Base-by-base conservation (phyloP, 2,113 vertebrate genomes). In the Pan paniscus region DNA sequence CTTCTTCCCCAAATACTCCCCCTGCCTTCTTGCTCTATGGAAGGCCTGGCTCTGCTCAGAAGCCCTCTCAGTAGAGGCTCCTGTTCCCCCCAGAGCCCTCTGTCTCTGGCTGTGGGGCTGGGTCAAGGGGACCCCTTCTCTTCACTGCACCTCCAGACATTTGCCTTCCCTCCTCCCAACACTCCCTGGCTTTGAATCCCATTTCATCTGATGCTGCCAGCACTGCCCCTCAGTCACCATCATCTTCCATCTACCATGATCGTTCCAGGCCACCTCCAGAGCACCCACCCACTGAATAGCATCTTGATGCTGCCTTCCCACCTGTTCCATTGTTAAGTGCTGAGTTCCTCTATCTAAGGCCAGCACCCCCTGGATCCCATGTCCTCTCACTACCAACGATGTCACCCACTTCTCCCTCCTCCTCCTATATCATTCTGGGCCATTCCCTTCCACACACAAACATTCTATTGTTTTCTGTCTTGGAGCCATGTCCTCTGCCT, bases 91-190 rank as follows among this genome's bases (percentile, higher is more conserved):
- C 59, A 8, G 32, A 46, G 25, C 18, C 23, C 6, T 70, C 7
- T 1, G 40, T 7, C 0, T 6, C 12, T 0, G 17, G 14, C 16
- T 2, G 23, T 3, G 43, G 9, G 12, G 10, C 2, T 13, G 46
- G n/a, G 35, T 35, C 40, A 52, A 3, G 30, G 14, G 38, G 32
- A 38, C 14, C 61, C 40, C 20, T 12, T 12, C 14, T 52, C 12
- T 59, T 59, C 18, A 1, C 8, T 20, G 61, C 8, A 18, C 25
- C 27, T 85, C 32, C 35, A 78, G 75, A 32, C 27, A 16, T 48
- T 18, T 64, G 9, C 17, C 22, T 30, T 1, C 20, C 3, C 40
- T 11, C 12, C 32, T 50, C 16, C 55, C 1, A 1, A 23, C 0
- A 46, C 30, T 4, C 18, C 16, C 25, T 10, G 5, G 10, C 50